Percentiles rank a stretch among this genome's conserved stretches.
phyloP scores from a whole-genome alignment of 2,113 vertebrate genomes.

The Laterallus jamaicensis region DNA sequence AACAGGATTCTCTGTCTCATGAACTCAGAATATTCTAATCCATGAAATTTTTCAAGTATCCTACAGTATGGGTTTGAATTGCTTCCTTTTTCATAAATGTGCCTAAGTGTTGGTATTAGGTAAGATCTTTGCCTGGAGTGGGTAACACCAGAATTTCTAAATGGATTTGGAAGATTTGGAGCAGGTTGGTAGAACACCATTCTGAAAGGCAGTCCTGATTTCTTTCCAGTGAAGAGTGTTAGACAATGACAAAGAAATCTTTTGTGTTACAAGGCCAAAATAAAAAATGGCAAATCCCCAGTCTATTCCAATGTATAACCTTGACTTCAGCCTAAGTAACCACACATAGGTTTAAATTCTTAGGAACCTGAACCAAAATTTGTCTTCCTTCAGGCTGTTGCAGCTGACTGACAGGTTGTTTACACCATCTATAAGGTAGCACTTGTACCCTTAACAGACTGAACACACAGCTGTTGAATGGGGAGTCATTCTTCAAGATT shows the following conservation, averaged over 20 bases:
- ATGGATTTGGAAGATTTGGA: not conserved
- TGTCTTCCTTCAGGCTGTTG: not conserved
- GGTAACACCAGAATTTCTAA: not conserved
- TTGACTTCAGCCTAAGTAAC: not conserved
- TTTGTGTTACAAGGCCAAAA: not conserved
- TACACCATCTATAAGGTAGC: accelerated
- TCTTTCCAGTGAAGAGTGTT: not conserved
- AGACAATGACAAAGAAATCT: not conserved
- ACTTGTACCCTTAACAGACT: not conserved
- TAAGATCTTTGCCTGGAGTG: not conserved
- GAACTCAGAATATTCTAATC: not conserved
- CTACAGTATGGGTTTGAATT: not conserved
- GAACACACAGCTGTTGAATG: not conserved
- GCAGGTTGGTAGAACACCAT: accelerated
- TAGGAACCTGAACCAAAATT: not conserved
- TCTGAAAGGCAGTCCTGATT: not conserved
- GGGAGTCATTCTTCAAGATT: not conserved
- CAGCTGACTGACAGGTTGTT: not conserved
- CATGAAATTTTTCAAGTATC: not conserved
- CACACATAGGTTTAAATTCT: not conserved
- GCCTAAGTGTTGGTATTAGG: not conserved
- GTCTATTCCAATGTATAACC: not conserved
- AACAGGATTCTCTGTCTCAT: not conserved
- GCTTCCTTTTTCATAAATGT: not conserved
- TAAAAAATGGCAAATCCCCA: not conserved